Percentiles rank a stretch among this genome's conserved stretches.
Evolutionary conservation across 2,113 vertebrate species (phyloP).

Genomic region (Hirundichthys speculiger): DNA sequence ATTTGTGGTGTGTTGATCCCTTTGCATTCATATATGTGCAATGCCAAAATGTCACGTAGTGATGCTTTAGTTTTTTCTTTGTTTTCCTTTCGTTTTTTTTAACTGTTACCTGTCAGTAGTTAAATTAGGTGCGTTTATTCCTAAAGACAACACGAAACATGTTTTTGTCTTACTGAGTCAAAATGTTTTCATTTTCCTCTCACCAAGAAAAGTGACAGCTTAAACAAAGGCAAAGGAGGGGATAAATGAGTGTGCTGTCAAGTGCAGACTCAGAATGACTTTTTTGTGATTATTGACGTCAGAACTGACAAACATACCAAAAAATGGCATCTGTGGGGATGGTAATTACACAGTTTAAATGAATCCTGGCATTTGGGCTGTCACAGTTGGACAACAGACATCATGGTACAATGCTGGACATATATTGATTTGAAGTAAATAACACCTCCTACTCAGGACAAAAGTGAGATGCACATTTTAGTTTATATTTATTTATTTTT

Average conservation of each 20-base stretch:
- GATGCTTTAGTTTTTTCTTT: neutral
- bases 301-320: neutral
- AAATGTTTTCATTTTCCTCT: neutral
- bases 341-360: constrained; percentile 3
- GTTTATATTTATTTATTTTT: no score
- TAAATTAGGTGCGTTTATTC: neutral
- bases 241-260: constrained; percentile 1
- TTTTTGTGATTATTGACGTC: no score
- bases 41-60: neutral
- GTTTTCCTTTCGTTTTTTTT: neutral
- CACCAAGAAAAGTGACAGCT: neutral
- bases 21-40: neutral
- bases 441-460: constrained; percentile 12
- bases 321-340: constrained; percentile 17
- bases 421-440: constrained; percentile 23
- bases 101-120: no score
- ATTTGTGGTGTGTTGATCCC: constrained; percentile 5
- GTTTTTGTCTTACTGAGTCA: neutral
- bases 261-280: constrained; percentile 8
- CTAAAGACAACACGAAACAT: neutral
- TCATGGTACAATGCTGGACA: neutral
- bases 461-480: neutral
- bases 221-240: neutral
- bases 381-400: constrained; percentile 15
- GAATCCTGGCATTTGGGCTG: constrained; percentile 43